Conservation (phyloP, 1,140 invertebrate species). For the Meteorus sp. region DNA sequence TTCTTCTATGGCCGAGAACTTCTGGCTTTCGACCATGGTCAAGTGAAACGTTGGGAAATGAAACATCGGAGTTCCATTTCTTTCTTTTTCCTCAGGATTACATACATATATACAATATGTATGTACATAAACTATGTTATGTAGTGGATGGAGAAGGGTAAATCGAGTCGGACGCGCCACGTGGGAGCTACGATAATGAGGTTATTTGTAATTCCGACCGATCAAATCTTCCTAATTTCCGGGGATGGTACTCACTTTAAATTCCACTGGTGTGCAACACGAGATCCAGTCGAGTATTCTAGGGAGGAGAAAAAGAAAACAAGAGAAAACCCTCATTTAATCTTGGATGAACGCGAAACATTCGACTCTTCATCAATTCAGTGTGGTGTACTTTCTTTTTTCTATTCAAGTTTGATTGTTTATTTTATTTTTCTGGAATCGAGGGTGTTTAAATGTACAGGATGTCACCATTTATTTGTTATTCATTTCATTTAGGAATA, state of each 20-base stretch:
- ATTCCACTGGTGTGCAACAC: slow-evolving; percentile 32
- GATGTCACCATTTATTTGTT: no score
- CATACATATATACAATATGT: not conserved
- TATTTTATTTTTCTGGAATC: no score
- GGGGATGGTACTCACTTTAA: slow-evolving; percentile 36
- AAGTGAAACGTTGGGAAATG: no score
- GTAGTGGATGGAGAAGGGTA: not conserved
- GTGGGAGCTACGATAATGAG: slow-evolving; percentile 36
- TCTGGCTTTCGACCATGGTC: slow-evolving; percentile 4
- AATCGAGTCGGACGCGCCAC: not conserved
- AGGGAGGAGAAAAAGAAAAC: not conserved
- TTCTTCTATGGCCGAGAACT: not conserved
- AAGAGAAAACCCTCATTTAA: not conserved
- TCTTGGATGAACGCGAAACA: slow-evolving; percentile 1
- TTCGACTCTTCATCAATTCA: not conserved
- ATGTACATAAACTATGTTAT: no score
- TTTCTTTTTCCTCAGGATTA: no score
- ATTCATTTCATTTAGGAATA: no score
- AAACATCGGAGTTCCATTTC: no score
- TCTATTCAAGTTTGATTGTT: not conserved
- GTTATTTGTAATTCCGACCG: slow-evolving; percentile 48
- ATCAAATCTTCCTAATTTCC: slow-evolving; percentile 51
- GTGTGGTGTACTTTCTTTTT: not conserved
- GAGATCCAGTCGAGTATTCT: not conserved
- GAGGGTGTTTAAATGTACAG: no score